Percentiles rank a stretch among this genome's conserved stretches.
These are phyloP conservation scores for Promerops cafer DNA, from an alignment of 2,113 vertebrate species.

Conservation along the genomic window DNA sequence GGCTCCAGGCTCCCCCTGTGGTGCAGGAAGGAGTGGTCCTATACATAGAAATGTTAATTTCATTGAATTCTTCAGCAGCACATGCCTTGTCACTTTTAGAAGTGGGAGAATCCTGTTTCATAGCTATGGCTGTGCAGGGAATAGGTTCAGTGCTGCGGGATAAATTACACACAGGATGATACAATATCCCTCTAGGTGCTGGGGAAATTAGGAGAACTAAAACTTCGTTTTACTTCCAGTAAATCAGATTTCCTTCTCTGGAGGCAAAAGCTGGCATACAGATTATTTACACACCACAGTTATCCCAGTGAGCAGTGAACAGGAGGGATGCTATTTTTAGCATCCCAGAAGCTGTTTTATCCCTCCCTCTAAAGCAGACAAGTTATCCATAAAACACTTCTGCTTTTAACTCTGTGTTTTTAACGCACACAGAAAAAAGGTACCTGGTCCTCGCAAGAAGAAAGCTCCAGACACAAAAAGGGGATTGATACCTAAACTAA, in stretches of 20 bases:
- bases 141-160: background rate
- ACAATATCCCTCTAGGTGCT: background rate
- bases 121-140: background rate
- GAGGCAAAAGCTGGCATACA: background rate
- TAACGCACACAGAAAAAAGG: background rate
- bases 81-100: background rate
- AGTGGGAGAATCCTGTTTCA: background rate
- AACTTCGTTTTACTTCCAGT: background rate
- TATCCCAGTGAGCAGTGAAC: background rate
- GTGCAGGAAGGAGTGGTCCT: background rate
- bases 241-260: background rate
- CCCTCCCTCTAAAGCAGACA: background rate
- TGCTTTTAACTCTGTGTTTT: background rate
- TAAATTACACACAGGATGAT: background rate
- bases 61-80: background rate
- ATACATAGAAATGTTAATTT: background rate
- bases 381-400: background rate
- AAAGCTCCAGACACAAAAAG: background rate
- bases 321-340: background rate
- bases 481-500: background rate
- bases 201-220: background rate
- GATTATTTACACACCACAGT: background rate
- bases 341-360: background rate
- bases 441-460: background rate
- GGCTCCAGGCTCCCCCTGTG: accelerated